A percentile compares a stretch with the other conserved stretches of the same genome.
phyloP scores from a whole-genome alignment of 2,888 invertebrate species.

The Sinopyrophorus schimmeli region DNA sequence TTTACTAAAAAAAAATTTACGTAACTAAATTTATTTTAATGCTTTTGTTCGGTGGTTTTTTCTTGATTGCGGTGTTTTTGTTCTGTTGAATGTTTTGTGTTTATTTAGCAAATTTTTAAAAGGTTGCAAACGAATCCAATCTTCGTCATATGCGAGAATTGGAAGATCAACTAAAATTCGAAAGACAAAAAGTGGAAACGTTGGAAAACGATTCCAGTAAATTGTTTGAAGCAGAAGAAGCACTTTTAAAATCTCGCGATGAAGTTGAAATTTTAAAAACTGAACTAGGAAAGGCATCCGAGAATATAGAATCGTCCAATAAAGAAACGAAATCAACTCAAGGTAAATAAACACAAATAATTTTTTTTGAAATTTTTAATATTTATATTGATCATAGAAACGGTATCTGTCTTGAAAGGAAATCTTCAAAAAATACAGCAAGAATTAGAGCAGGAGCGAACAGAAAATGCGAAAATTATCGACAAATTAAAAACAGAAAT shows the following conservation, averaged over 20 bases:
- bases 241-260: constrained; percentile 64
- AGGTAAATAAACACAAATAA: constrained; percentile 48
- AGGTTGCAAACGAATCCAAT: constrained; percentile 58
- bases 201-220: constrained; percentile 61
- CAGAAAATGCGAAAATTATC: constrained; percentile 13
- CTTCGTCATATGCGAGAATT: constrained; percentile 57
- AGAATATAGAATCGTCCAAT: too few species aligned
- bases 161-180: constrained; percentile 54
- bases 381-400: constrained; percentile 2
- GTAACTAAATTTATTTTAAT: too few species aligned
- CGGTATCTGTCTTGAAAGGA: constrained; percentile 22
- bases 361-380: constrained; percentile 13
- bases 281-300: constrained; percentile 58
- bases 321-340: too few species aligned
- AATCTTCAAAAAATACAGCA: constrained; percentile 36
- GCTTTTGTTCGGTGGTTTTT: too few species aligned
- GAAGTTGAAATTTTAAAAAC: constrained; percentile 61
- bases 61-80: too few species aligned
- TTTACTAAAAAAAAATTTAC: too few species aligned
- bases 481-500: constrained; percentile 8
- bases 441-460: constrained; percentile 28
- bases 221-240: constrained; percentile 68
- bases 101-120: too few species aligned
- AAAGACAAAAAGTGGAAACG: constrained; percentile 55
- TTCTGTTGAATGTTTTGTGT: too few species aligned